Conservation (phyloP, 2,113 vertebrate genomes). For the Platichthys flesus region DNA sequence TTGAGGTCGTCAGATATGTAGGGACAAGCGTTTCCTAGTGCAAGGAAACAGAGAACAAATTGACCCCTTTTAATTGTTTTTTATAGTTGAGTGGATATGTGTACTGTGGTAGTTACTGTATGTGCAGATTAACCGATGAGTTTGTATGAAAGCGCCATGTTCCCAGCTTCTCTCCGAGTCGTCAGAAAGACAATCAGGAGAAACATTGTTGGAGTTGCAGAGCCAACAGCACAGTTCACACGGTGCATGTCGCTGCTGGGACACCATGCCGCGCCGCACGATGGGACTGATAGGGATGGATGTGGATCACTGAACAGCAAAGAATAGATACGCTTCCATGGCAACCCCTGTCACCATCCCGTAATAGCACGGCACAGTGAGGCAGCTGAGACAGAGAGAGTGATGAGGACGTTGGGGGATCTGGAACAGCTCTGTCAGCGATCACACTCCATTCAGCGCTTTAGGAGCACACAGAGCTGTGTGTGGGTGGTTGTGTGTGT, state of each 20-base stretch:
- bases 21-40: conserved; percentile 82
- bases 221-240: conserved; percentile 27
- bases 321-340: conserved; percentile 64
- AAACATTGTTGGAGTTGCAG: conserved; percentile 11
- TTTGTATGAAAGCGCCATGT: no score
- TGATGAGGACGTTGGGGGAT: conserved; percentile 9
- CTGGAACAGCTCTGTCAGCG: conserved; percentile 74
- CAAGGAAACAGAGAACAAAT: not conserved
- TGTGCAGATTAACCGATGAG: not conserved
- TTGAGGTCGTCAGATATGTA: conserved; percentile 89
- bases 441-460: conserved; percentile 58
- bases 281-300: conserved; percentile 55
- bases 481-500: conserved; percentile 28
- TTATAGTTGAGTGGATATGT: not conserved
- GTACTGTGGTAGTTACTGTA: not conserved
- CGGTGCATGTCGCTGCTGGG: conserved; percentile 33
- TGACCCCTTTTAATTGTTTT: not conserved
- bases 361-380: conserved; percentile 64
- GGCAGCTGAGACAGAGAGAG: conserved; percentile 44
- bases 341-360: conserved; percentile 53
- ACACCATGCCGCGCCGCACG: conserved; percentile 26
- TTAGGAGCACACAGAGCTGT: conserved; percentile 32
- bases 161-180: conserved; percentile 3
- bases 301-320: conserved; percentile 51
- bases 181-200: conserved; percentile 14